A percentile compares a stretch with the other conserved stretches of the same genome.
phyloP scores from a whole-genome alignment of 2,888 invertebrate species.

The Neelides folsomi region DNA sequence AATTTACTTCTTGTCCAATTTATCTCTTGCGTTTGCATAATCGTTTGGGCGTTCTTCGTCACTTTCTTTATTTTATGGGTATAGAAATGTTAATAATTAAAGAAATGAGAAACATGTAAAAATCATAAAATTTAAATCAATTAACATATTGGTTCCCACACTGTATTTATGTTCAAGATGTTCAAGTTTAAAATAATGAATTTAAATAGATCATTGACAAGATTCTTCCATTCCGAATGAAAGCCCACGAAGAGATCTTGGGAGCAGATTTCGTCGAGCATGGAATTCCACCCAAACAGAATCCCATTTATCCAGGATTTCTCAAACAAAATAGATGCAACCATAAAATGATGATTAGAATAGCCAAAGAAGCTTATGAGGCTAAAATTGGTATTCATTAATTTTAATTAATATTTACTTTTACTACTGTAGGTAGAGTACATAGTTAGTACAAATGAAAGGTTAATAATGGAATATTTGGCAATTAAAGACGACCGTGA shows the following conservation, averaged over 20 bases:
- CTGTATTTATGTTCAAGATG: background rate
- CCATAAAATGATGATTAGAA: too few species aligned
- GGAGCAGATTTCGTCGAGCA: conserved; percentile 84
- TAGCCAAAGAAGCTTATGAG: too few species aligned
- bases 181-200: background rate
- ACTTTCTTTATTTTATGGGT: conserved; percentile 61
- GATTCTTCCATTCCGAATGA: conserved; percentile 74
- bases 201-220: conserved; percentile 48
- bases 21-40: conserved; percentile 55
- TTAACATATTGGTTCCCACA: background rate
- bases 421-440: too few species aligned
- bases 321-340: too few species aligned
- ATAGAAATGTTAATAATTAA: conserved; percentile 21
- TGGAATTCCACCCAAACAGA: conserved; percentile 44
- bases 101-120: background rate
- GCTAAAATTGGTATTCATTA: too few species aligned
- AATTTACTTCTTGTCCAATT: conserved; percentile 69
- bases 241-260: conserved; percentile 66
- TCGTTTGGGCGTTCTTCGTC: conserved; percentile 58
- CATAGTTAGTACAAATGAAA: too few species aligned
- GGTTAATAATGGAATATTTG: too few species aligned
- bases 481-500: too few species aligned
- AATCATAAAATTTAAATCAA: background rate
- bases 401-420: too few species aligned
- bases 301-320: background rate